Conservation (phyloP, 2,888 invertebrate genomes). For the Plebejus anna region DNA sequence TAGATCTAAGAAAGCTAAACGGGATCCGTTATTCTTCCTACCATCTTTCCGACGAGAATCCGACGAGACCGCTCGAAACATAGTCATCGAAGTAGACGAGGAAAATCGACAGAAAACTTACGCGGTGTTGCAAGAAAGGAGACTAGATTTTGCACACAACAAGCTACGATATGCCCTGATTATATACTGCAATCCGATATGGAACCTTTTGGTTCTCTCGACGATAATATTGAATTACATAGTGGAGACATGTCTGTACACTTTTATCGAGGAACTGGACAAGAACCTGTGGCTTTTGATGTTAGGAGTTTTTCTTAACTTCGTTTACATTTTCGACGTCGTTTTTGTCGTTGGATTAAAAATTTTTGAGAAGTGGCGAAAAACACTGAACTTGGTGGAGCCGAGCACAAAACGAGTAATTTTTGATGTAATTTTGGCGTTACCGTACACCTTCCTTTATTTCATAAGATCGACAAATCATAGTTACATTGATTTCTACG, state of each 20-base stretch:
- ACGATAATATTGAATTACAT: conserved; percentile 59
- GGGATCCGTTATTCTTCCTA: conserved; percentile 45
- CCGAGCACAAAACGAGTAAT: conserved; percentile 57
- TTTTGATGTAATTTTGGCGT: conserved; percentile 57
- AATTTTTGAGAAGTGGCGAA: conserved; percentile 66
- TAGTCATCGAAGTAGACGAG: conserved; percentile 48
- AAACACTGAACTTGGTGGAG: conserved; percentile 69
- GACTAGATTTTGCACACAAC: conserved; percentile 58
- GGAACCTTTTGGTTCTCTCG: conserved; percentile 62
- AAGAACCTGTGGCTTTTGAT: conserved; percentile 56
- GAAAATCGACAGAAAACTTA: conserved; percentile 56
- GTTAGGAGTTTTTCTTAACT: conserved; percentile 54
- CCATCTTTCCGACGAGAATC: conserved; percentile 36
- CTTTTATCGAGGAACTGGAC: conserved; percentile 50
- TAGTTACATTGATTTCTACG: conserved; percentile 51
- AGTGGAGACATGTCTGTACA: conserved; percentile 63
- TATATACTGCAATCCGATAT: conserved; percentile 61
- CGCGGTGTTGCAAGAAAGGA: conserved; percentile 62
- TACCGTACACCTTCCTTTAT: conserved; percentile 64
- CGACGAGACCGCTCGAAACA: conserved; percentile 40
- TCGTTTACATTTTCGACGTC: conserved; percentile 61
- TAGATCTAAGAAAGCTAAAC: conserved; percentile 48
- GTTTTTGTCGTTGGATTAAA: conserved; percentile 61
- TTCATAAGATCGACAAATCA: conserved; percentile 44
- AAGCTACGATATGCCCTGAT: conserved; percentile 58